These are phyloP conservation scores for Hydropotes inermis DNA, from an alignment of 2,113 vertebrate genomes.

Conservation along the genomic window DNA sequence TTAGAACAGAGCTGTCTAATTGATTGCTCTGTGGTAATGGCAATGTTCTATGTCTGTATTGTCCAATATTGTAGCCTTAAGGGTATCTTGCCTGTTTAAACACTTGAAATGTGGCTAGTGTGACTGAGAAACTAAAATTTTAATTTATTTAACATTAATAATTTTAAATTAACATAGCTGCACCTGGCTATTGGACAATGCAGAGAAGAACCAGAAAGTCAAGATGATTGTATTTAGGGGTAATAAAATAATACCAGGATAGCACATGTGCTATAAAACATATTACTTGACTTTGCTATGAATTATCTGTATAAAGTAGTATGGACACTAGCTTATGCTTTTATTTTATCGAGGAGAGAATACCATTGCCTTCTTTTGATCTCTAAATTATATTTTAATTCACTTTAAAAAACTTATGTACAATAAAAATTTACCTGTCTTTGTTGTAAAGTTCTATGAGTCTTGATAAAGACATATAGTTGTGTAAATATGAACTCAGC, in stretches of 20 bases:
- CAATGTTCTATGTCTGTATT: rapidly evolving
- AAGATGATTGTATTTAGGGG: neutral
- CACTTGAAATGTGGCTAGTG: neutral
- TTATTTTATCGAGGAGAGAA: neutral
- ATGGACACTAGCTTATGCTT: neutral
- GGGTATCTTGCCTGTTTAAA: neutral
- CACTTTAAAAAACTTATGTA: neutral
- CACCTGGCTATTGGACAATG: neutral
- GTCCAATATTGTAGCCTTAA: rapidly evolving
- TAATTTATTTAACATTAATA: neutral
- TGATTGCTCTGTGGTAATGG: neutral
- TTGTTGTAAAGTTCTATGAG: neutral
- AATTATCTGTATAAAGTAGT: neutral
- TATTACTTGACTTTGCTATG: neutral
- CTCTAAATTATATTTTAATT: neutral
- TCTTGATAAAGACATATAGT: neutral
- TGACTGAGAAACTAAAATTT: neutral
- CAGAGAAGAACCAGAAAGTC: neutral
- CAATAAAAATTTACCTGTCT: neutral
- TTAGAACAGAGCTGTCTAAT: neutral
- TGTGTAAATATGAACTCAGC: neutral
- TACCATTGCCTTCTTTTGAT: neutral
- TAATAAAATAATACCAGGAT: neutral
- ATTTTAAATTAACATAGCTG: neutral
- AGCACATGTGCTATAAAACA: neutral